A percentile compares a stretch with the other conserved stretches of the same genome.
phyloP scores from a whole-genome alignment of 2,888 invertebrate species.

The Margaritifera margaritifera region DNA sequence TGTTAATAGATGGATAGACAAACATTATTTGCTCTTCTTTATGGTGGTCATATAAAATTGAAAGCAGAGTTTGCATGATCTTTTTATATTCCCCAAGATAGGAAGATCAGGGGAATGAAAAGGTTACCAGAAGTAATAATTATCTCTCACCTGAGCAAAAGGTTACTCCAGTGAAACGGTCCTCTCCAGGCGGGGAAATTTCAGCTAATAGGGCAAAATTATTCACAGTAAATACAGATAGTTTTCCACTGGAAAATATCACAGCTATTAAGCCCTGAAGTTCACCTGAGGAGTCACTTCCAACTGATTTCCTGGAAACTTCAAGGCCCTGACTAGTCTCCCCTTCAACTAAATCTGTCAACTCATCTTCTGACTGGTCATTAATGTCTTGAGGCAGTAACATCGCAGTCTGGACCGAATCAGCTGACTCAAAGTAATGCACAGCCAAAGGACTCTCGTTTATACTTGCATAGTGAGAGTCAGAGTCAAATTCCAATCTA shows the following conservation, averaged over 20 bases:
- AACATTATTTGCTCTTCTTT: no score
- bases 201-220: constrained; percentile 81
- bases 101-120: neutral
- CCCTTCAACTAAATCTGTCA: constrained; percentile 2
- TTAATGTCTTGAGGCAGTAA: constrained; percentile 63
- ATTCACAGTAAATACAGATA: constrained; percentile 83
- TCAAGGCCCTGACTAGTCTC: neutral
- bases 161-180: constrained; percentile 83
- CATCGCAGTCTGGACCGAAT: constrained; percentile 52
- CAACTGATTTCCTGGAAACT: constrained; percentile 1
- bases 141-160: constrained; percentile 84
- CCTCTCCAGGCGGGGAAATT: constrained; percentile 69
- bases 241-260: constrained; percentile 83
- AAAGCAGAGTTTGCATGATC: no score
- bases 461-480: constrained; percentile 73
- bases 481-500: constrained; percentile 75
- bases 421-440: constrained; percentile 37
- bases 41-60: no score
- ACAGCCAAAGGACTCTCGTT: constrained; percentile 78
- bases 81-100: no score
- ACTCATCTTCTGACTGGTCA: constrained; percentile 60
- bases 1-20: no score
- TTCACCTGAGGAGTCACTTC: constrained; percentile 3
- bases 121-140: neutral
- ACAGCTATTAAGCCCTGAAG: constrained; percentile 78